Percentiles rank a stretch among this genome's conserved stretches.
phyloP scores from a whole-genome alignment of 2,888 invertebrate species.

The Cylloceria caligata region DNA sequence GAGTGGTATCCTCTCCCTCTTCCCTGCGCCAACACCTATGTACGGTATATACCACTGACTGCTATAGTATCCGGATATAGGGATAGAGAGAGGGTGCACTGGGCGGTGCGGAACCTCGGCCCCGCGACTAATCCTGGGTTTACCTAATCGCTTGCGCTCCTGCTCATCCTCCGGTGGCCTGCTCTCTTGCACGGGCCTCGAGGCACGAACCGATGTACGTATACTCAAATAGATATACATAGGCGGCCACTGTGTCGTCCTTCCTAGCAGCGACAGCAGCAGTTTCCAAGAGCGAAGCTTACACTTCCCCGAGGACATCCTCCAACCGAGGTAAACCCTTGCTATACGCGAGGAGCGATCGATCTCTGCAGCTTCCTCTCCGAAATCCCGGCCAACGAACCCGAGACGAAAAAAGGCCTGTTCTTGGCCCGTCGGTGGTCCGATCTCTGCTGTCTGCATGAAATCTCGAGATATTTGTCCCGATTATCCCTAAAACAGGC shows the following conservation, averaged over 20 bases:
- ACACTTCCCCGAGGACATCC: slow-evolving; percentile 57
- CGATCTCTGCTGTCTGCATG: not conserved
- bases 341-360: slow-evolving; percentile 45
- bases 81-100: slow-evolving; percentile 57
- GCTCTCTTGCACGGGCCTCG: slow-evolving; percentile 61
- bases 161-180: slow-evolving; percentile 71
- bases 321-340: slow-evolving; percentile 49
- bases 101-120: slow-evolving; percentile 73
- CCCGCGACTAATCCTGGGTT: slow-evolving; percentile 83
- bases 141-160: slow-evolving; percentile 83
- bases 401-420: slow-evolving; percentile 3
- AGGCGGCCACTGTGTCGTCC: slow-evolving; percentile 32
- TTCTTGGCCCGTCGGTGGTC: slow-evolving; percentile 24
- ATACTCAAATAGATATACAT: slow-evolving; percentile 32
- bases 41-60: slow-evolving; percentile 9
- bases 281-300: slow-evolving; percentile 62
- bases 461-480: not conserved
- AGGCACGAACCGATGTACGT: slow-evolving; percentile 50
- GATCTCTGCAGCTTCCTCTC: slow-evolving; percentile 48
- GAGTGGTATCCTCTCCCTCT: slow-evolving; percentile 65
- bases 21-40: slow-evolving; percentile 37
- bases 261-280: slow-evolving; percentile 15
- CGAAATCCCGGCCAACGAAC: slow-evolving; percentile 35
- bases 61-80: slow-evolving; percentile 26
- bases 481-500: not conserved